These are phyloP conservation scores for Oreochromis grahami DNA, from an alignment of 2,797 vertebrate genomes.

Conservation along the genomic window DNA sequence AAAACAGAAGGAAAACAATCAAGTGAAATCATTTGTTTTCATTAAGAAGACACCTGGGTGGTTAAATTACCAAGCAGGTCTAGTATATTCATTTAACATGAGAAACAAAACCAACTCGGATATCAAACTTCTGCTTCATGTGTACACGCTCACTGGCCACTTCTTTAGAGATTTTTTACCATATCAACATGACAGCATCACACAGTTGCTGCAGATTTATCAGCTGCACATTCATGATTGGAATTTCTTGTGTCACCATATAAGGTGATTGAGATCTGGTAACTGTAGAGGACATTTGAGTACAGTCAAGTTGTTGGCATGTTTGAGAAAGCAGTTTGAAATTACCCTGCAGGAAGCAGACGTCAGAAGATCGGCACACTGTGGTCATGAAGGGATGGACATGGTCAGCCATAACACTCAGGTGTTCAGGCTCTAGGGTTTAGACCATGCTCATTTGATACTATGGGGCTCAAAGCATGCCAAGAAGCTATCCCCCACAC, in stretches of 20 bases:
- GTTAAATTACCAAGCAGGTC: neutral
- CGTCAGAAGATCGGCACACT: neutral
- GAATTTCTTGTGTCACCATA: neutral
- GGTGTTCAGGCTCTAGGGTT: neutral
- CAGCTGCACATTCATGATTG: neutral
- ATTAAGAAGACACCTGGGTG: neutral
- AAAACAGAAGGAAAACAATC: neutral
- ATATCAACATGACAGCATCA: neutral
- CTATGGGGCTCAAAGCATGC: neutral
- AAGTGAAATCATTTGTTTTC: neutral
- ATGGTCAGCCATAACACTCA: neutral
- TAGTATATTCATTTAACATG: neutral
- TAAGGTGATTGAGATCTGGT: neutral
- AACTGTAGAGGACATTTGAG: neutral
- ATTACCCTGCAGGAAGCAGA: rapidly evolving
- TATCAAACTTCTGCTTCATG: neutral
- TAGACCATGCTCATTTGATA: neutral
- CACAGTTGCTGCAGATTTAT: neutral
- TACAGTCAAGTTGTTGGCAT: neutral
- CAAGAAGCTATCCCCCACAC: neutral
- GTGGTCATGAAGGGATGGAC: neutral
- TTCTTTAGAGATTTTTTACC: neutral
- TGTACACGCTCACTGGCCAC: neutral
- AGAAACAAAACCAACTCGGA: neutral
- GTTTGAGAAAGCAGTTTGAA: neutral